Percentiles rank a stretch among this genome's conserved stretches.
Evolutionary conservation across 2,113 vertebrate genomes (phyloP).

Genomic region (Leptosomus discolor): DNA sequence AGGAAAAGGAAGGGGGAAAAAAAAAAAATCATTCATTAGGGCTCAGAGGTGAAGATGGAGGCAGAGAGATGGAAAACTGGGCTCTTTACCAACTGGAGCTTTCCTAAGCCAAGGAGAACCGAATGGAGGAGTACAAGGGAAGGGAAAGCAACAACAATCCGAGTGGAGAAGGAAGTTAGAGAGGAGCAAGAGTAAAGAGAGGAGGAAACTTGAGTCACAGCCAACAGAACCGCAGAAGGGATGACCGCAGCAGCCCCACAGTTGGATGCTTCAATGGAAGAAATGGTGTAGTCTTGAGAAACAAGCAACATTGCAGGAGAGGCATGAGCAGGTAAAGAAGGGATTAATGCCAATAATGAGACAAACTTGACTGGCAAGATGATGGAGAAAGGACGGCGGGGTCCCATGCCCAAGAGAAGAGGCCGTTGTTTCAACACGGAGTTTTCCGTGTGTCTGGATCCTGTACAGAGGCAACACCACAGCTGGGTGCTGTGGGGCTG

Average conservation of each 20-base stretch:
- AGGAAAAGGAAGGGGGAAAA: slow-evolving; percentile 13
- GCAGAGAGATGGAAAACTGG: slow-evolving; percentile 61
- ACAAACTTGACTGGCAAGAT: neutral
- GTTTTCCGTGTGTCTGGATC: neutral
- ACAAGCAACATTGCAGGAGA: neutral
- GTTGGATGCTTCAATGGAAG: neutral
- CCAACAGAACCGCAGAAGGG: neutral
- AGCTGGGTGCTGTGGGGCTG: rapidly evolving
- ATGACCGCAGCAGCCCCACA: neutral
- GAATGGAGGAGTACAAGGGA: neutral
- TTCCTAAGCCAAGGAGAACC: slow-evolving; percentile 47
- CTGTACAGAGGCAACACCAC: neutral
- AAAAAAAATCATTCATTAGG: slow-evolving; percentile 40
- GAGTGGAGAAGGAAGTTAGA: neutral
- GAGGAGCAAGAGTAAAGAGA: neutral
- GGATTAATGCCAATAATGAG: neutral
- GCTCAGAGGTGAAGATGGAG: slow-evolving; percentile 46
- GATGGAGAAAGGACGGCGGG: rapidly evolving
- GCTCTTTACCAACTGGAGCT: slow-evolving; percentile 52
- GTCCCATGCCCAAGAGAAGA: neutral
- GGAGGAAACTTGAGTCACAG: neutral
- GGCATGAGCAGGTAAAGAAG: neutral
- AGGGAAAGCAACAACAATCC: neutral
- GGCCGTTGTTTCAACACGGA: rapidly evolving
- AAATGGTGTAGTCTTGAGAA: neutral